These are phyloP conservation scores for Morone saxatilis DNA, from an alignment of 2,113 vertebrate species.

Conservation along the genomic window DNA sequence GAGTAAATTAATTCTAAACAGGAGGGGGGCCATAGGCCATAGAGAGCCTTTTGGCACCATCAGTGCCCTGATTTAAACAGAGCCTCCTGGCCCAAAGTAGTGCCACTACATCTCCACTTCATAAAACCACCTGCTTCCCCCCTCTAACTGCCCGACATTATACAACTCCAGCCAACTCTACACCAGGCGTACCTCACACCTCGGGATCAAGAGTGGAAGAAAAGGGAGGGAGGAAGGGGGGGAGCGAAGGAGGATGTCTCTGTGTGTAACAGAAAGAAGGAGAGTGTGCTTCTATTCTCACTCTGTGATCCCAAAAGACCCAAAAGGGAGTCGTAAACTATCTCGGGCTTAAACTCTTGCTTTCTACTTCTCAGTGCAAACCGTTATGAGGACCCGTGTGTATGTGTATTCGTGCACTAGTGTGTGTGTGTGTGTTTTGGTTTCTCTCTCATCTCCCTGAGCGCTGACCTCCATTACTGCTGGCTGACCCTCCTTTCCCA, in stretches of 20 bases:
- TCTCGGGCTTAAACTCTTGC: slow-evolving; percentile 63
- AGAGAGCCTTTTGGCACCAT: slow-evolving; percentile 55
- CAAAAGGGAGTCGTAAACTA: slow-evolving; percentile 57
- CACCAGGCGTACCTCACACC: not conserved
- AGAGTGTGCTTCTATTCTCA: slow-evolving; percentile 46
- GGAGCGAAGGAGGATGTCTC: not conserved
- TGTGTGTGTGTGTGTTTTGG: slow-evolving; percentile 49
- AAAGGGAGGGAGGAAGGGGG: not conserved
- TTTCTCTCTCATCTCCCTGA: slow-evolving; percentile 73
- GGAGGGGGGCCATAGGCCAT: slow-evolving; percentile 48
- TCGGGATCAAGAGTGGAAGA: slow-evolving; percentile 11
- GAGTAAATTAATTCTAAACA: slow-evolving; percentile 69
- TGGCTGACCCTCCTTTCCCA: slow-evolving; percentile 67
- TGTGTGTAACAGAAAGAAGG: slow-evolving; percentile 20
- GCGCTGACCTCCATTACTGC: slow-evolving; percentile 80
- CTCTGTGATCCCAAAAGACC: slow-evolving; percentile 50
- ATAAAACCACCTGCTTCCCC: slow-evolving; percentile 62
- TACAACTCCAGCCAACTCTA: slow-evolving; percentile 18
- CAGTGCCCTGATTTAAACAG: slow-evolving; percentile 68
- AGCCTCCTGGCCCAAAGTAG: slow-evolving; percentile 53
- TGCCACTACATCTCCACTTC: slow-evolving; percentile 63
- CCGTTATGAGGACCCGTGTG: slow-evolving; percentile 16
- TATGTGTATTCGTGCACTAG: not conserved
- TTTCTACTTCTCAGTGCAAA: slow-evolving; percentile 51
- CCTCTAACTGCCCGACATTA: not conserved